Evolutionary conservation across 2,113 vertebrate genomes (phyloP).

Genomic region (Poecile atricapillus): DNA sequence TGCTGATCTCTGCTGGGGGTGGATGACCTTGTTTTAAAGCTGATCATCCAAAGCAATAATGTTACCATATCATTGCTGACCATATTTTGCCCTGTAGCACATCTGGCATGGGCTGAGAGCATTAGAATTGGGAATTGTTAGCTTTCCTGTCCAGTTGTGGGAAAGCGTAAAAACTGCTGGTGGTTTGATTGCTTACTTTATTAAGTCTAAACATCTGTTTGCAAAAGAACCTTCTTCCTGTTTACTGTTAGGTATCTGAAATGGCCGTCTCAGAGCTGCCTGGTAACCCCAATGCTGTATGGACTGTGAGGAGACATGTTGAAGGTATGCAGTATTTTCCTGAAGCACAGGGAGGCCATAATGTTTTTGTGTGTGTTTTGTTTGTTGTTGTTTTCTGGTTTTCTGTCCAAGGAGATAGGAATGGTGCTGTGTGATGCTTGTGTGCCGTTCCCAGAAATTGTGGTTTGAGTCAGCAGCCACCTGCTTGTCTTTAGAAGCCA

Average conservation of each 20-base stretch:
- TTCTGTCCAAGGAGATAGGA: background rate
- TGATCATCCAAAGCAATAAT: background rate
- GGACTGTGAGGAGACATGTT: slow-evolving; percentile 95
- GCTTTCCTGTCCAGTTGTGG: background rate
- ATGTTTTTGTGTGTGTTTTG: background rate
- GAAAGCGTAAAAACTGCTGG: background rate
- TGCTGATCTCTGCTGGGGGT: background rate
- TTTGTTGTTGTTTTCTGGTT: background rate
- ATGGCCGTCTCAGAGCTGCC: slow-evolving; percentile 99
- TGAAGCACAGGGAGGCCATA: background rate
- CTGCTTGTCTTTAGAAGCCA: background rate
- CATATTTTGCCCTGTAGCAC: background rate
- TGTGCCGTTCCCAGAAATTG: background rate
- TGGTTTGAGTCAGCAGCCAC: background rate
- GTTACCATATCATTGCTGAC: background rate
- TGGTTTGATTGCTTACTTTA: background rate
- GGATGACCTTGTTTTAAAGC: background rate
- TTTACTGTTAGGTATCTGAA: slow-evolving; percentile 89
- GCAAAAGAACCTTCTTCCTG: background rate
- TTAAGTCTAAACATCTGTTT: background rate
- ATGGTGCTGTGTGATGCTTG: background rate
- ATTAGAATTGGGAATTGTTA: background rate
- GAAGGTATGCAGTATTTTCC: slow-evolving; percentile 81
- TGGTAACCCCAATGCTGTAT: slow-evolving; percentile 98
- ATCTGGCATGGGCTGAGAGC: background rate